Evolutionary conservation across 2,888 invertebrate genomes (phyloP), one percentile per base, ranked within the genome.

Genomic region (Allophyes oxyacanthae): DNA sequence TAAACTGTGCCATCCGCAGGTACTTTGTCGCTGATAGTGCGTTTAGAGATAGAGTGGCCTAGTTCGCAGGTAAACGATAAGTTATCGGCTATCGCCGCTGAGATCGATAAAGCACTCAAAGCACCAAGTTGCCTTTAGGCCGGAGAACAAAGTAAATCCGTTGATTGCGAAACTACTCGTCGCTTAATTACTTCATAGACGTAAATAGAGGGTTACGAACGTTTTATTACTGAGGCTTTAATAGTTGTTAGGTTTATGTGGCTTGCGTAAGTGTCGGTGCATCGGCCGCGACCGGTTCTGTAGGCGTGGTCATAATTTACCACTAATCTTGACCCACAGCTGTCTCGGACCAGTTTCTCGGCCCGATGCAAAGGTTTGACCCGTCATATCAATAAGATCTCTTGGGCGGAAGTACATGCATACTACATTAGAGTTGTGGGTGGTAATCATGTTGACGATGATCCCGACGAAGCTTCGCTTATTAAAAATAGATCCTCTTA

Each of bases 321-420:
- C 84, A 85, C 85, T 88, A 90, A 90, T 91, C 88, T 91, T 93
- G 93, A 92, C 92, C 92, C 90, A 91, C 87, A 92, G 89, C 81
- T 84, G 88, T 84, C 78, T 75, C 59, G 74, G 81, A 84, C 87
- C 84, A 86, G 88, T 88, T 77, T 87, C 79, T 81, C 68, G 76
- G 82, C 71, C 48, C 62, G 75, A 74, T 75, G 66, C 64, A 68
- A 79, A 79, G 78, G 71, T 72, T 77, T 82, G 82, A 82, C 79
- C 80, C 75, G 78, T 75, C 73, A 74, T 85, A 78, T 82, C 77
- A 80, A 78, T 78, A 77, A 76, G 72, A 82, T 80, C 78, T 81
- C 68, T 75, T 72, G 74, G 77, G 66, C 84, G 86, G 84, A 88
- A 87, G 82, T 84, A 77, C 63, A 70, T 45, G 53, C 41, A 55